These are phyloP conservation scores for Sebastiscus albofasciatus DNA, from an alignment of 2,797 vertebrate species.

Conservation along the genomic window DNA sequence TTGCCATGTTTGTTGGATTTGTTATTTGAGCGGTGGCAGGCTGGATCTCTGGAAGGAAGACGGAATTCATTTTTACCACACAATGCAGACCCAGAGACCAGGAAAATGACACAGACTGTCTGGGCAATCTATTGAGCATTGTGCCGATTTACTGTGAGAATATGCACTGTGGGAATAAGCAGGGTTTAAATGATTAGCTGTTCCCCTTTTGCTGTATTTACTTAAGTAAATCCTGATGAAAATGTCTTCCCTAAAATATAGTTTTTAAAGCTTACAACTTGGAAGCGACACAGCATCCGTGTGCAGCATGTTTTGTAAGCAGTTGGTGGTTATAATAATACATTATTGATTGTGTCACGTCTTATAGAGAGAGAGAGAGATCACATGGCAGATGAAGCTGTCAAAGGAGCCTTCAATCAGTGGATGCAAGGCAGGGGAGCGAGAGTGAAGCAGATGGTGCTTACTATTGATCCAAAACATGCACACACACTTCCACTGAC, in stretches of 20 bases:
- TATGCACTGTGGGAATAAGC: slow-evolving; percentile 32
- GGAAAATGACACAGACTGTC: slow-evolving; percentile 44
- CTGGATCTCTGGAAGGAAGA: slow-evolving; percentile 56
- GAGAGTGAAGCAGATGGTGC: slow-evolving; percentile 63
- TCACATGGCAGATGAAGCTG: slow-evolving; percentile 72
- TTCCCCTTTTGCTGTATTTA: slow-evolving; percentile 26
- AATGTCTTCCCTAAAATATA: slow-evolving; percentile 8
- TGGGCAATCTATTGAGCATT: slow-evolving; percentile 37
- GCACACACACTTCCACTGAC: slow-evolving; percentile 57
- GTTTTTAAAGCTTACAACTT: slow-evolving; percentile 2
- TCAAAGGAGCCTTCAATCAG: slow-evolving; percentile 75
- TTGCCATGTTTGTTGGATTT: slow-evolving; percentile 66
- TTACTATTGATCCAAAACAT: slow-evolving; percentile 72
- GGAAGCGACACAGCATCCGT: background rate
- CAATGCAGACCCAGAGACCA: slow-evolving; percentile 53
- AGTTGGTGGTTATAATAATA: slow-evolving; percentile 60
- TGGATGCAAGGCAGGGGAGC: slow-evolving; percentile 50
- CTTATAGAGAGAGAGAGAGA: slow-evolving; percentile 35
- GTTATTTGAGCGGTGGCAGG: slow-evolving; percentile 61
- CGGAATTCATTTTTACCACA: slow-evolving; percentile 60
- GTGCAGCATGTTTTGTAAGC: slow-evolving; percentile 47
- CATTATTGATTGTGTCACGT: slow-evolving; percentile 66
- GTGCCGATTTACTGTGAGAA: slow-evolving; percentile 33
- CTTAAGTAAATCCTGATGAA: slow-evolving; percentile 29
- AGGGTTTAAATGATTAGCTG: slow-evolving; percentile 40